These are phyloP conservation scores for Vannuccia rotundouncinata DNA, from an alignment of 2,888 invertebrate species.

Conservation along the genomic window DNA sequence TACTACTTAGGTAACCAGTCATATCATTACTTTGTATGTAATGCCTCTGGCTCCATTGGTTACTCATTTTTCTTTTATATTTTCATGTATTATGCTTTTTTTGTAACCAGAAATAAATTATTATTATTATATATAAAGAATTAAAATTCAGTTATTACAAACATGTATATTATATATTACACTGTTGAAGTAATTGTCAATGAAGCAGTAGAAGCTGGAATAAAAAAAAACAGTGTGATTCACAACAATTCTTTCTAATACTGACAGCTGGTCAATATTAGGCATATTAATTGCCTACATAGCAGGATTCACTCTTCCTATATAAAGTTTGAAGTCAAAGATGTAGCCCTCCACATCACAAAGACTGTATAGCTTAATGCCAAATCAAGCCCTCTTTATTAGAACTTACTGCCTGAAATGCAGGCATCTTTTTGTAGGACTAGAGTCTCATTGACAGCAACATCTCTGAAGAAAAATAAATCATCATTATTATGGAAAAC, in stretches of 20 bases:
- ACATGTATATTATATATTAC: background rate
- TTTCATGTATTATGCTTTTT: too few species aligned
- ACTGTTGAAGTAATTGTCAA: background rate
- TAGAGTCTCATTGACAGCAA: background rate
- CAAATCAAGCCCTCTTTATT: background rate
- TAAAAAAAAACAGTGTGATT: background rate
- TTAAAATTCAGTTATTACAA: background rate
- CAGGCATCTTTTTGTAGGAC: background rate
- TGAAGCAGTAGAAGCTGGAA: background rate
- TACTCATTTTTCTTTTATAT: too few species aligned
- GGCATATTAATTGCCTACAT: background rate
- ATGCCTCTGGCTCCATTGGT: too few species aligned
- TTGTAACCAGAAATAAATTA: too few species aligned
- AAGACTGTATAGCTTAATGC: background rate
- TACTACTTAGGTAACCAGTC: too few species aligned
- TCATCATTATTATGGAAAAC: too few species aligned
- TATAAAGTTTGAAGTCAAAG: background rate
- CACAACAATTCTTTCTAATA: background rate
- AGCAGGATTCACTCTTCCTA: background rate
- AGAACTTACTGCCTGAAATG: background rate
- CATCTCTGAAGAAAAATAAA: too few species aligned
- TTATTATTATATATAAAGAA: too few species aligned
- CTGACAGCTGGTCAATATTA: background rate
- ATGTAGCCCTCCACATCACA: background rate
- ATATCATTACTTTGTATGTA: too few species aligned